phyloP scores from a whole-genome alignment of 2,113 vertebrate species.

The zebrafish (Danio rerio) region GRCz12tu NC_133187.1:4354001-4354500 shows the following conservation, averaged over 20 bases:
- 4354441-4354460: slow-evolving; percentile 3
- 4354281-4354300: slow-evolving; percentile 61
- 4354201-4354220: not conserved
- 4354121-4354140: too few relatives aligned
- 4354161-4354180: not conserved
- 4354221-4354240: not conserved
- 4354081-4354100: too few relatives aligned
- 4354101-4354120: too few relatives aligned
- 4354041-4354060: too few relatives aligned
- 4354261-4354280: not conserved
- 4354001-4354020: too few relatives aligned
- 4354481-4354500: not conserved
- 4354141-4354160: not conserved
- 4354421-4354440: not conserved
- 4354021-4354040: too few relatives aligned
- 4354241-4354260: not conserved
- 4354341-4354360: slow-evolving; percentile 71
- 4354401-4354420: not conserved
- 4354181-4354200: too few relatives aligned
- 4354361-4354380: slow-evolving; percentile 65
- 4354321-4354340: slow-evolving; percentile 67
- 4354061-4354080: too few relatives aligned
- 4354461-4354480: not conserved
- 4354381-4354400: not conserved
- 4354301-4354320: slow-evolving; percentile 61